phyloP scores from a whole-genome alignment of 2,113 vertebrate genomes.

The Rhipidura dahli region DNA sequence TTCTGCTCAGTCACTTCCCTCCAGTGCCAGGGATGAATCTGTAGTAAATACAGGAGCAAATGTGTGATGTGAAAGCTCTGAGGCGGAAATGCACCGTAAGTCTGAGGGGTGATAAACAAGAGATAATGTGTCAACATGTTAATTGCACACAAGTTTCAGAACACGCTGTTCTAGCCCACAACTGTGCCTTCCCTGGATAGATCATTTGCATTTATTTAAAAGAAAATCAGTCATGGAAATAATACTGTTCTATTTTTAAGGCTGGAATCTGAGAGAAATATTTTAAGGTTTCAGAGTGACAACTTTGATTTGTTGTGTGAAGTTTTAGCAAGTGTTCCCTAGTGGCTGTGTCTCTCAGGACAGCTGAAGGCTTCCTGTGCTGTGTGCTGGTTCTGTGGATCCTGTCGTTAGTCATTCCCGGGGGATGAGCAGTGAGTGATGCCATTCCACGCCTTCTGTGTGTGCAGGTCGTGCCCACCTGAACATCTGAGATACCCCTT shows the following conservation, averaged over 20 bases:
- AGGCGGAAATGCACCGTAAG: not conserved
- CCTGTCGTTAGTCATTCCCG: rapidly evolving
- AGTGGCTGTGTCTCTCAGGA: not conserved
- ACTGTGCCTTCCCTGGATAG: not conserved
- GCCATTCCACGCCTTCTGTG: rapidly evolving
- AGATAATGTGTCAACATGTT: conserved; percentile 3
- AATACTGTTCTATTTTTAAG: conserved; percentile 31
- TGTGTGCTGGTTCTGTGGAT: not conserved
- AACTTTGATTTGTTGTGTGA: not conserved
- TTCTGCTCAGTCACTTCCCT: not conserved
- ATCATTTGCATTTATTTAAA: conserved; percentile 40
- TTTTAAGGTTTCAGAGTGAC: conserved; percentile 10
- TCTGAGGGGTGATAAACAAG: not conserved
- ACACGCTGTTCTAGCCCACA: not conserved
- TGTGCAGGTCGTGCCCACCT: not conserved
- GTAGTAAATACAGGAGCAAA: not conserved
- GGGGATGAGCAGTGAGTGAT: not conserved
- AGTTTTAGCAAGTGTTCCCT: not conserved
- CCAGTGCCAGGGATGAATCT: not conserved
- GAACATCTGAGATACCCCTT: rapidly evolving
- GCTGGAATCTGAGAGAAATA: conserved; percentile 21
- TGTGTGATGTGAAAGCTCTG: not conserved
- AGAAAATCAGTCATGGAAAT: conserved; percentile 12
- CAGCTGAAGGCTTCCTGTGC: not conserved
- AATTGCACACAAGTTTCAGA: not conserved